A percentile compares a stretch with the other conserved stretches of the same genome.
Conservation (phyloP, 1,140 invertebrate species). For the Leptonema lineaticorne region DNA sequence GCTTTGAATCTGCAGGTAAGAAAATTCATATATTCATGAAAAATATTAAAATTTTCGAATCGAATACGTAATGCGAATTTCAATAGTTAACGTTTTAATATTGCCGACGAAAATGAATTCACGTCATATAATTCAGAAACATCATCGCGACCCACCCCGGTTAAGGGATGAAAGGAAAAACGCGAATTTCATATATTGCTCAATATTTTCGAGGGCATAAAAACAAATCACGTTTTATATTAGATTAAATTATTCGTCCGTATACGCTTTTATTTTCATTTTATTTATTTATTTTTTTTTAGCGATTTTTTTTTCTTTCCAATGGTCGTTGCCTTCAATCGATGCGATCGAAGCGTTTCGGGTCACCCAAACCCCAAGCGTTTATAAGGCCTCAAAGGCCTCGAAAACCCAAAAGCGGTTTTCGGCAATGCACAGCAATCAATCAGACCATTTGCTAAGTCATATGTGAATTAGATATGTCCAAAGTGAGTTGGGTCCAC, state of each 20-base stretch:
- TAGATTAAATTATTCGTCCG: too few relatives aligned
- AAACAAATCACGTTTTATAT: too few relatives aligned
- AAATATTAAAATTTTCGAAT: constrained; percentile 15
- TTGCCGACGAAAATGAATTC: not conserved
- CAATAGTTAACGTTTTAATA: constrained; percentile 10
- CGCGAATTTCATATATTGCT: too few relatives aligned
- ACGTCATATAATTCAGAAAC: not conserved
- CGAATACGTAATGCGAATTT: constrained; percentile 4
- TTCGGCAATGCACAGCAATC: constrained; percentile 10
- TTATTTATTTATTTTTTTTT: too few relatives aligned
- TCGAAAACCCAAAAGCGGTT: not conserved
- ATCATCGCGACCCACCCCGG: too few relatives aligned
- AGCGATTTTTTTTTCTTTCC: too few relatives aligned
- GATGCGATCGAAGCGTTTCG: too few relatives aligned
- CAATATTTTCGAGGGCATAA: too few relatives aligned
- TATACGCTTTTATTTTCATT: too few relatives aligned
- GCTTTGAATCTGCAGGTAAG: not conserved
- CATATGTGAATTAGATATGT: constrained; percentile 32
- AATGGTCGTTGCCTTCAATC: too few relatives aligned
- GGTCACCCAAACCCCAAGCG: too few relatives aligned
- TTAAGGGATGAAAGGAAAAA: too few relatives aligned
- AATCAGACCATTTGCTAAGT: constrained; percentile 28
- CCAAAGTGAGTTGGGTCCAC: constrained; percentile 25
- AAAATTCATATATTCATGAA: constrained; percentile 18
- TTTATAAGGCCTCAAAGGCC: not conserved